Evolutionary conservation across 2,113 vertebrate genomes (phyloP), one percentile per base, ranked within the genome.

Genomic region (Hystrix cristata): DNA sequence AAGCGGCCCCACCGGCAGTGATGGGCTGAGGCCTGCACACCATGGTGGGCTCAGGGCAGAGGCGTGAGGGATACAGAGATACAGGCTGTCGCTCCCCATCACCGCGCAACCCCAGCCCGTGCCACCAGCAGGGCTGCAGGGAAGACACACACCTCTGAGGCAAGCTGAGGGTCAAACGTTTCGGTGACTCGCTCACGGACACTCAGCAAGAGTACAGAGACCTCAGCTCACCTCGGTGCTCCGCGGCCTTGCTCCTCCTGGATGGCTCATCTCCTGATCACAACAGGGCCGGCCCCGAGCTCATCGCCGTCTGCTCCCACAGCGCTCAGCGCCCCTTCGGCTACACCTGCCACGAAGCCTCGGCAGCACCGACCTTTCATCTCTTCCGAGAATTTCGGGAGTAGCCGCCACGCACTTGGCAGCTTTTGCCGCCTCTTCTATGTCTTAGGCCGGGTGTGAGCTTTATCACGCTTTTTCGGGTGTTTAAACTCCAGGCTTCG

Each of bases 11-110:
- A 23, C 15, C 0, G 18, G 51, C 16, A 55, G 53, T 12, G 38
- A 46, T 29, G 8, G 62, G 48, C 53, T 19, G 38, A 79, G 53
- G 19, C 5, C n/a, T 9, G 3, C 23, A 18, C 11, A 38, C 23
- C 81, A 2, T 8, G 15, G 8, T 74, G 55, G 67, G 31, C 15
- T 13, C 2, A 2, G 4, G 8, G 15, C 23, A 15, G 62, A 3
- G 1, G 4, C 38, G 3, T 8, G 3, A 31, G 78, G 14, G 3
- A 65, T 7, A 16, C 0, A 31, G 78, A 13, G 3, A 65, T 7
- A 16, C 0, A 1, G 3, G 7, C 15, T 19, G 23, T 8, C 18
- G 23, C 25, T 48, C 43, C 57, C 12, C 57, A 6, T 19, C 55
- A 34, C 59, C 38, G 21, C 16, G 23, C 10, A 11, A 7, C 29